Percentiles rank a stretch among this genome's conserved stretches.
phyloP scores from a whole-genome alignment of 1,140 invertebrate genomes.

The Drosophila tropicalis region DNA sequence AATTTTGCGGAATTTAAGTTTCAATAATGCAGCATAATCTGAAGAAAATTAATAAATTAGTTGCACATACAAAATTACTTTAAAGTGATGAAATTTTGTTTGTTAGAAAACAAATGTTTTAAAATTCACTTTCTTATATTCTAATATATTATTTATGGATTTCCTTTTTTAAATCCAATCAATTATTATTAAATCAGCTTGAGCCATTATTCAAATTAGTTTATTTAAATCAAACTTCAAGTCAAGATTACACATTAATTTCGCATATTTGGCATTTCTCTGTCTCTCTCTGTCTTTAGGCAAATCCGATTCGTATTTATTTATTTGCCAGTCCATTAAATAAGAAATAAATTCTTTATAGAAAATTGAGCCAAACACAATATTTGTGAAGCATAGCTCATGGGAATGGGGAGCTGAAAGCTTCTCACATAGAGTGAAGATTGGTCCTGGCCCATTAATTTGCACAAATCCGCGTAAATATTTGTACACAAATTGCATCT shows the following conservation, averaged over 20 bases:
- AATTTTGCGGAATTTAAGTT: slow-evolving; percentile 9
- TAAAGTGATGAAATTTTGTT: slow-evolving; percentile 24
- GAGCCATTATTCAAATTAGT: slow-evolving; percentile 10
- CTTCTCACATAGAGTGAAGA: neutral
- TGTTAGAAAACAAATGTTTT: too few species aligned
- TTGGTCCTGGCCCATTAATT: slow-evolving; percentile 59
- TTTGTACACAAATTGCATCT: slow-evolving; percentile 75
- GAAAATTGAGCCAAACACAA: slow-evolving; percentile 34
- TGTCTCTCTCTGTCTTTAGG: neutral
- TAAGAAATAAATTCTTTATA: slow-evolving; percentile 38
- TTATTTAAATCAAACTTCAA: neutral
- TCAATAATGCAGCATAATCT: slow-evolving; percentile 37
- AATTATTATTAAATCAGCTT: neutral
- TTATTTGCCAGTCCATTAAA: slow-evolving; percentile 33
- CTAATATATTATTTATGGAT: too few species aligned
- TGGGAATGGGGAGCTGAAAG: neutral
- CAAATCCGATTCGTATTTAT: neutral
- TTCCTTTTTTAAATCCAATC: neutral
- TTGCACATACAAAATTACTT: slow-evolving; percentile 42
- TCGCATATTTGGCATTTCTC: too few species aligned
- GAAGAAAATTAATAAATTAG: slow-evolving; percentile 1
- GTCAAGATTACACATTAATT: neutral
- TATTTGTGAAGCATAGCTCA: slow-evolving; percentile 46
- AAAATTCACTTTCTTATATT: too few species aligned
- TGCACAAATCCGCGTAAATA: slow-evolving; percentile 70